Evolutionary conservation across 2,113 vertebrate genomes (phyloP).

Genomic region (Setophaga petechia): DNA sequence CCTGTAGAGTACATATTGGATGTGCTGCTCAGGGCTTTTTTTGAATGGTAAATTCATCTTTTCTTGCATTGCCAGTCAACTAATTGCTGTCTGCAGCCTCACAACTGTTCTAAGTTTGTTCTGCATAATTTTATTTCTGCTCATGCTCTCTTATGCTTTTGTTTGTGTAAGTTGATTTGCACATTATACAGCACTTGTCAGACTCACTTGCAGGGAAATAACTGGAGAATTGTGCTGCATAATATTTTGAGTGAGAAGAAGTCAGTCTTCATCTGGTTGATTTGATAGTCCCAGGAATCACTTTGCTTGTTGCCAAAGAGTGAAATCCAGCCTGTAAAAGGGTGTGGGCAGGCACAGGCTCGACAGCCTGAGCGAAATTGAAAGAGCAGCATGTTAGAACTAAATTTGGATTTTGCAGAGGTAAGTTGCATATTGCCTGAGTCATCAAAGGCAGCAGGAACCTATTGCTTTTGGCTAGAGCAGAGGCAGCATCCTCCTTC

Average conservation of each 20-base stretch:
- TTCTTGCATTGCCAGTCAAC: background rate
- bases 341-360: background rate
- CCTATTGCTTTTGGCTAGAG: background rate
- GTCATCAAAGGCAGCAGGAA: background rate
- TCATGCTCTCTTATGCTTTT: background rate
- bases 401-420: background rate
- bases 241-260: conserved; percentile 6
- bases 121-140: background rate
- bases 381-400: background rate
- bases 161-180: background rate
- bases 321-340: background rate
- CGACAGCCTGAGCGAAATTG: fast-evolving
- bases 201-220: background rate
- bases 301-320: background rate
- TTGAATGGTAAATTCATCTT: background rate
- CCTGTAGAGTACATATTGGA: background rate
- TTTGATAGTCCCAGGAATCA: background rate
- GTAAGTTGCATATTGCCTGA: background rate
- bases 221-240: background rate
- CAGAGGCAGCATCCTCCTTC: background rate
- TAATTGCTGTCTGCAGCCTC: background rate
- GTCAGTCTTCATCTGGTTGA: background rate
- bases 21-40: background rate
- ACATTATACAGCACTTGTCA: background rate
- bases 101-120: background rate